These are phyloP conservation scores for Heliconius nattereri DNA, from an alignment of 1,140 invertebrate species.

Conservation along the genomic window DNA sequence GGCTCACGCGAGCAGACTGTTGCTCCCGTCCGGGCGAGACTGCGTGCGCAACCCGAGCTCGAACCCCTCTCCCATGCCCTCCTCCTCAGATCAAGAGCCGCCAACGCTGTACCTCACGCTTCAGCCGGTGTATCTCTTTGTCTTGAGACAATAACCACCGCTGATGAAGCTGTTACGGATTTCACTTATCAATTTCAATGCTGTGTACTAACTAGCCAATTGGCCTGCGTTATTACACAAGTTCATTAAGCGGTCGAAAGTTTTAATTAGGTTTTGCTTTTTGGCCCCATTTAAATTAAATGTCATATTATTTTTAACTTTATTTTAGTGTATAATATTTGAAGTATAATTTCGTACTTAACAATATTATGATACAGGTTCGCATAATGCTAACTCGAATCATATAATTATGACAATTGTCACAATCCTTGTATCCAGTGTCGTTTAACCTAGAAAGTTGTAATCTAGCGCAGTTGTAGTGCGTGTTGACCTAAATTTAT, in stretches of 20 bases:
- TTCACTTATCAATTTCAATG: neutral
- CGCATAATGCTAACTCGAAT: neutral
- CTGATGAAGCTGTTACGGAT: slow-evolving; percentile 22
- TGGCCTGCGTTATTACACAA: neutral
- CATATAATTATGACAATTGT: neutral
- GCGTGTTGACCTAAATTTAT: slow-evolving; percentile 33
- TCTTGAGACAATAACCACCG: slow-evolving; percentile 44
- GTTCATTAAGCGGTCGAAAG: neutral
- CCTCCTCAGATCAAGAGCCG: slow-evolving; percentile 45
- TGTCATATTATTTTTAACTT: no score
- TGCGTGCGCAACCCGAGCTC: slow-evolving; percentile 81
- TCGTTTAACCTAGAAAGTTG: slow-evolving; percentile 34
- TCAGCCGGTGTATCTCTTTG: slow-evolving; percentile 52
- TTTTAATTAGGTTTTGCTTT: neutral
- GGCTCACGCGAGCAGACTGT: slow-evolving; percentile 76
- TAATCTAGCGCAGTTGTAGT: slow-evolving; percentile 28
- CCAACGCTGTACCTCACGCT: slow-evolving; percentile 48
- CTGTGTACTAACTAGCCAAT: neutral
- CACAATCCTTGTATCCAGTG: slow-evolving; percentile 21
- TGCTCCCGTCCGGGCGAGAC: slow-evolving; percentile 81
- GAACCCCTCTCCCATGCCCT: slow-evolving; percentile 41
- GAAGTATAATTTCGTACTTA: no score
- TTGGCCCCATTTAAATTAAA: neutral
- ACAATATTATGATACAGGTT: neutral
- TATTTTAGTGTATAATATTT: no score